These are phyloP conservation scores for Mesoclemmys tuberculata DNA, from an alignment of 2,113 vertebrate species.

Conservation along the genomic window DNA sequence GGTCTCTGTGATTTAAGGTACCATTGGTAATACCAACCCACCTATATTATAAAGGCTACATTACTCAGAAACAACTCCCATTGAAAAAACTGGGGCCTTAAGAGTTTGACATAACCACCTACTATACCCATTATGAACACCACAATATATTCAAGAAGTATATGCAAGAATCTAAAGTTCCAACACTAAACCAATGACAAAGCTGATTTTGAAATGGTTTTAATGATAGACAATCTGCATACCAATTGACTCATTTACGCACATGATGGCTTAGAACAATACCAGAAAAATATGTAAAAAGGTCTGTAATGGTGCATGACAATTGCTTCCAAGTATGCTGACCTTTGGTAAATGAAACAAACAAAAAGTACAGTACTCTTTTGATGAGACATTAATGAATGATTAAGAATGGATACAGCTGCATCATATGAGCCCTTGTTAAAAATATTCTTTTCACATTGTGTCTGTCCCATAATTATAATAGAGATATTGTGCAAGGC, in stretches of 20 bases:
- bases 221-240: conserved; percentile 84
- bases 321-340: conserved; percentile 78
- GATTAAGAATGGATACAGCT: conserved; percentile 80
- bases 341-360: conserved; percentile 75
- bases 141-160: conserved; percentile 57
- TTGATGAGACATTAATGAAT: conserved; percentile 77
- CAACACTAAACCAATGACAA: conserved; percentile 65
- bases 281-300: conserved; percentile 73
- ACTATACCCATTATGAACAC: background rate
- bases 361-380: conserved; percentile 70
- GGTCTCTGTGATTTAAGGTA: background rate
- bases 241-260: conserved; percentile 75
- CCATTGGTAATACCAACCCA: background rate
- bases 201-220: conserved; percentile 77
- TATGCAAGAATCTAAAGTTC: conserved; percentile 49
- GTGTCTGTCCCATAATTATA: conserved; percentile 46
- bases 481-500: conserved; percentile 30
- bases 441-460: conserved; percentile 58
- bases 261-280: conserved; percentile 75
- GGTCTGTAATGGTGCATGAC: conserved; percentile 74
- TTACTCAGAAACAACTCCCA: background rate
- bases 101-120: conserved; percentile 8
- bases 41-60: background rate
- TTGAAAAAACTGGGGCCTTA: rapidly evolving
- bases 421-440: conserved; percentile 68